Base-by-base conservation (phyloP, 2,888 invertebrate genomes). In the Micoletzkya japonica region DNA sequence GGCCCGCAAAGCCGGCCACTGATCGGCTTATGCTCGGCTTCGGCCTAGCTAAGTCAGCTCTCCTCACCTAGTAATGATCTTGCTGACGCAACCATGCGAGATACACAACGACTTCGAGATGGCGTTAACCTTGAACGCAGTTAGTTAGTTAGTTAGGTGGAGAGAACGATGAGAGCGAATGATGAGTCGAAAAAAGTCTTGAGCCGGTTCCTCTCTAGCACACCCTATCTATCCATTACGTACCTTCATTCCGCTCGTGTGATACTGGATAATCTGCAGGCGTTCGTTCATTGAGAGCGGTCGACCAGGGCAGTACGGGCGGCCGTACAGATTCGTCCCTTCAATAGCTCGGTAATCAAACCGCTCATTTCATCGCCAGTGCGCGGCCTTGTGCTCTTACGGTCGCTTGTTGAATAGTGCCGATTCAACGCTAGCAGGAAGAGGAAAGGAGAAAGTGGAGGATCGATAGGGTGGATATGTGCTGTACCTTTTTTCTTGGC, bases 21-120 rank as follows among this genome's bases (percentile, higher is more conserved):
- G n/a, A n/a, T n/a, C n/a, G n/a, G n/a, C n/a, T n/a, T n/a, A n/a
- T n/a, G n/a, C n/a, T n/a, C n/a, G n/a, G n/a, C n/a, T n/a, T n/a
- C n/a, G 44, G 44, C 20, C 20, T 20, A 44, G 10, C 44, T 20
- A 14, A 20, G 44, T 44, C 10, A 14, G 20, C 10, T 14, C 44
- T 44, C 59, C 76, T 58, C 39, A 80, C 79, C 82, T 72, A 20
- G 81, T 82, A 60, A 84, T 84, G 49, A 84, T 84, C 71, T 84
- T 84, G 66, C 81, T 81, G 10, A 84, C 84, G 71, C 84, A 84
- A 6, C 84, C 84, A 64, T 84, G 84, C 1, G 83, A 84, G 52
- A 84, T 84, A 68, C 84, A 84, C 30, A 84, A 73, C 20, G 75
- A 74, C 71, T 84, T 84, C 26, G 83, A 84, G 63, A 84, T 84